Base-by-base conservation (phyloP, 2,888 invertebrate genomes). In the Plutella xylostella region DNA sequence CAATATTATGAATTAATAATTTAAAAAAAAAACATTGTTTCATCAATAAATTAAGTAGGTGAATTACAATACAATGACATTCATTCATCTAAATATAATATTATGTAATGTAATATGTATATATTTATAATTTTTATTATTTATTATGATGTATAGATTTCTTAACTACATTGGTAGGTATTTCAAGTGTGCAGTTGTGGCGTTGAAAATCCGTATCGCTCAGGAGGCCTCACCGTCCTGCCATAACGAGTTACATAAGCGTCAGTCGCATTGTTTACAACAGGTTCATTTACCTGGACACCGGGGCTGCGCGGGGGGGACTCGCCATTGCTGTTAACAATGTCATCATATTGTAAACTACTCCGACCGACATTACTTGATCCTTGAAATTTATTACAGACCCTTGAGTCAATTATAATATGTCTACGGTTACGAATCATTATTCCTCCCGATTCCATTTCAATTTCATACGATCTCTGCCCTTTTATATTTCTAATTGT, bases 211-310 rank as follows among this genome's bases (percentile, higher is more conserved):
- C 44, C 44, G 38, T 39, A 44, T 31, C 44, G 44, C 15, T 51
- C 48, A 19, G 54, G 54, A 28, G 52, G 52, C 50, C 35, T 46
- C 45, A 42, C 38, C 22, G 37, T 42, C 45, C 45, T 46, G 42
- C 45, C 45, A 35, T 15, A 42, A 31, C 34, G 41, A 38, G 45
- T 46, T 12, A 46, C 42, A 22, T 46, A 46, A 30, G 21, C 20
- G 1, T 19, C 15, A n/a, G 30, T 14, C 3, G 18, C 4, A 12
- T 9, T n/a, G 6, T 25, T 25, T 25, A 11, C 6, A 25, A 11
- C 6, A 25, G 25, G 6, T 25, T 5, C 25, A 7, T 25, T 5
- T 7, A 5, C 6, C 25, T n/a, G n/a, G n/a, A n/a, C n/a, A n/a
- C n/a, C n/a, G 25, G 25, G 25, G 25, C 25, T 25, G 25, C 5